phyloP scores from a whole-genome alignment of 2,888 invertebrate species.

The Drosophila quasianomalipes region DNA sequence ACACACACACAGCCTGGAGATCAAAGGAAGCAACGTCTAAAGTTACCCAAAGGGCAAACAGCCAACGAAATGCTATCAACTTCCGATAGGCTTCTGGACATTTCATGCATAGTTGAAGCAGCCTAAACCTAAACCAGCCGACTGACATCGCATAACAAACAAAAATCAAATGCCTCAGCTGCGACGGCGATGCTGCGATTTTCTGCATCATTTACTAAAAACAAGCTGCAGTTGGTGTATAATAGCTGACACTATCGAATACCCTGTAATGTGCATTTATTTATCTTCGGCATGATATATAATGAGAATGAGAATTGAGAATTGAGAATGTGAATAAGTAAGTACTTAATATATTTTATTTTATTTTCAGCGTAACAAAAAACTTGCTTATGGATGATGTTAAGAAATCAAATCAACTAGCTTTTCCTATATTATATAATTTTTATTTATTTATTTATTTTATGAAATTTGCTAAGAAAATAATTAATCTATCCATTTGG shows the following conservation, averaged over 20 bases:
- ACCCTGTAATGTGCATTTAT: conserved; percentile 24
- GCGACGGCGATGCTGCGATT: conserved; percentile 56
- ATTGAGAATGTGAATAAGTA: background rate
- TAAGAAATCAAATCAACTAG: background rate
- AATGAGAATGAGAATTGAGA: background rate
- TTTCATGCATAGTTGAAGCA: conserved; percentile 65
- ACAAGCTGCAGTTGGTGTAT: background rate
- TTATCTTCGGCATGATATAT: background rate
- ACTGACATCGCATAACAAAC: conserved; percentile 68
- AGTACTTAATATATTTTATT: background rate
- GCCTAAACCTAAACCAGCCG: conserved; percentile 3
- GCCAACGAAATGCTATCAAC: conserved; percentile 53
- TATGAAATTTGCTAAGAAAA: background rate
- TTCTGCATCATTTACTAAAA: conserved; percentile 73
- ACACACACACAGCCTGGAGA: conserved; percentile 4
- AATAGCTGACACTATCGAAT: background rate
- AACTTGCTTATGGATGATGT: background rate
- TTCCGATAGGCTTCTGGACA: conserved; percentile 74
- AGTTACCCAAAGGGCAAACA: conserved; percentile 54
- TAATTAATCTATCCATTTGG: background rate
- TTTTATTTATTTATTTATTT: background rate
- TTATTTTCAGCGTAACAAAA: background rate
- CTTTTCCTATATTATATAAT: background rate
- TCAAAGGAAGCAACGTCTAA: conserved; percentile 73
- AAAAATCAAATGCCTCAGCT: conserved; percentile 74